A percentile compares a stretch with the other conserved stretches of the same genome.
Conservation (phyloP, 2,113 vertebrate species). For the Paralichthys olivaceus region DNA sequence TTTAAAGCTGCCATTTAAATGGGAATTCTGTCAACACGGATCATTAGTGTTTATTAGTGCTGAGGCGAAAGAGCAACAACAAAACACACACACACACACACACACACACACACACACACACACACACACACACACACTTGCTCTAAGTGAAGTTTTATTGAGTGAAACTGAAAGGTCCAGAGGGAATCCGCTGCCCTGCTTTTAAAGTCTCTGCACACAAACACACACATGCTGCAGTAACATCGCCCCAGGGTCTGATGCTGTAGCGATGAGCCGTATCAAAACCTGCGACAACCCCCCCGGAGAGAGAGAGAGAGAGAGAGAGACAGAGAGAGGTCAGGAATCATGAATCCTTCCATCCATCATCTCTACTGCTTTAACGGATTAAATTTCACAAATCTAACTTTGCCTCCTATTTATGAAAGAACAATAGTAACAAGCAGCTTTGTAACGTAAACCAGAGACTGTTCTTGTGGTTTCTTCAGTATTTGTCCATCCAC, state of each 20-base stretch:
- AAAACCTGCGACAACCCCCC: neutral
- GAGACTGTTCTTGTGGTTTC: no score
- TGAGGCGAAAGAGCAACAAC: neutral
- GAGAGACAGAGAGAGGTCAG: no score
- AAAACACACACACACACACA: neutral
- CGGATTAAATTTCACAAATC: no score
- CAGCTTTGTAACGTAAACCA: no score
- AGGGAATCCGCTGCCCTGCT: neutral
- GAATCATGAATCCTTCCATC: no score
- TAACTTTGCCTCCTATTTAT: no score
- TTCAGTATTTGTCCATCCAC: no score
- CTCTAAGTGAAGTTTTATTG: slow-evolving; percentile 1
- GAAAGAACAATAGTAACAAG: no score
- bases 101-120: slow-evolving; percentile 2
- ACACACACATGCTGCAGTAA: neutral
- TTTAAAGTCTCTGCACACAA: neutral
- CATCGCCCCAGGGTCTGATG: neutral
- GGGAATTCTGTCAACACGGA: neutral
- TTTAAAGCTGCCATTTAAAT: neutral
- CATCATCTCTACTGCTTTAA: no score
- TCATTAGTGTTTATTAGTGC: neutral
- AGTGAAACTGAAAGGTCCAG: neutral
- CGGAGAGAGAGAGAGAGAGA: neutral
- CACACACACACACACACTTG: neutral
- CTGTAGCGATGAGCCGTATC: neutral